phyloP scores from a whole-genome alignment of 2,113 vertebrate genomes.

The Cryptotis parvus region DNA sequence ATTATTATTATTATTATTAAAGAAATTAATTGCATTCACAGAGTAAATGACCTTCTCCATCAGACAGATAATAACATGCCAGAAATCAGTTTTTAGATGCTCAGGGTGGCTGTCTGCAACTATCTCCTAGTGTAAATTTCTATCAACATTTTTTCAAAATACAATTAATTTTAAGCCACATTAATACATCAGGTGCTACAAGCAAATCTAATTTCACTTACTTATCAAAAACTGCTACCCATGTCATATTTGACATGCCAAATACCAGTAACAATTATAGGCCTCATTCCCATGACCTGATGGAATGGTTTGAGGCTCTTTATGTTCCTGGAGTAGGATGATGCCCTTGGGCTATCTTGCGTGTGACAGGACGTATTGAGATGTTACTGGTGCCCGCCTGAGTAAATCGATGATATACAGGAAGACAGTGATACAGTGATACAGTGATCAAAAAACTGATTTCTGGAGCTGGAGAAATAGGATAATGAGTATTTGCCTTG shows the following conservation, averaged over 20 bases:
- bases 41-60: background rate
- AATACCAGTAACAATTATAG: too few relatives aligned
- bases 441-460: background rate
- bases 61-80: background rate
- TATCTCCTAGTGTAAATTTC: conserved; percentile 14
- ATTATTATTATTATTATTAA: background rate
- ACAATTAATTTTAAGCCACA: conserved; percentile 42
- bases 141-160: conserved; percentile 31
- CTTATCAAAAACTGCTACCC: conserved; percentile 8
- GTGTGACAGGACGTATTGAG: too few relatives aligned
- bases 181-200: conserved; percentile 19
- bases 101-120: background rate
- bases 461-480: background rate
- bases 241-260: too few relatives aligned
- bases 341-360: too few relatives aligned
- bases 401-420: too few relatives aligned
- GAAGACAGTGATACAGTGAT: too few relatives aligned
- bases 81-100: background rate
- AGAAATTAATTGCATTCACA: background rate
- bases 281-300: too few relatives aligned
- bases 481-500: background rate
- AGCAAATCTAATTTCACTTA: background rate
- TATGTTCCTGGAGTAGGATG: too few relatives aligned
- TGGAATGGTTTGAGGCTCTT: too few relatives aligned
- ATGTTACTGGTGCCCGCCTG: too few relatives aligned